These are phyloP conservation scores for Pachyrhynchus sulphureomaculatus DNA, from an alignment of 1,140 invertebrate species.

Conservation along the genomic window DNA sequence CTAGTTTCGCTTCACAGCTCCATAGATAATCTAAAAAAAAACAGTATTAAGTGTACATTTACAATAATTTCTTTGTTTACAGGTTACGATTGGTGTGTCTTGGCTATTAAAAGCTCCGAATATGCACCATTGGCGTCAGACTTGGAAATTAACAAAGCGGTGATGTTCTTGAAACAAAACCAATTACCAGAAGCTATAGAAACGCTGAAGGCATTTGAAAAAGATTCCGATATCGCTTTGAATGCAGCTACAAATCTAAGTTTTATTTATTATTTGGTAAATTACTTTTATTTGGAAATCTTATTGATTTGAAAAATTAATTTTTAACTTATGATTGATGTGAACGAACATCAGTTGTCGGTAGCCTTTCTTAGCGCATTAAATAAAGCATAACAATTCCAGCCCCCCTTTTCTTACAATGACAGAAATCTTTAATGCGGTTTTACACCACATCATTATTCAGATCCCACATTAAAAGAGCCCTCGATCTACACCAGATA, in stretches of 20 bases:
- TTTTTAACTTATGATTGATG: too few relatives aligned
- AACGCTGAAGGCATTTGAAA: slow-evolving; percentile 86
- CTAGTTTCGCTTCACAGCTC: not conserved
- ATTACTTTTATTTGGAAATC: slow-evolving; percentile 18
- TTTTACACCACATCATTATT: too few relatives aligned
- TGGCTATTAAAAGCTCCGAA: slow-evolving; percentile 76
- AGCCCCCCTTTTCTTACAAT: too few relatives aligned
- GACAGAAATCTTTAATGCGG: too few relatives aligned
- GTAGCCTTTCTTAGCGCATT: too few relatives aligned
- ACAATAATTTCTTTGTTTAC: slow-evolving; percentile 32
- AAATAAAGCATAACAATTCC: too few relatives aligned
- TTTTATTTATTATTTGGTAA: slow-evolving; percentile 85
- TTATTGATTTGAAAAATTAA: too few relatives aligned
- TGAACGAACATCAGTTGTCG: too few relatives aligned
- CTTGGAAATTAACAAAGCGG: slow-evolving; percentile 91
- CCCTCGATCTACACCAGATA: too few relatives aligned
- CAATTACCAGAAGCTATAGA: slow-evolving; percentile 82
- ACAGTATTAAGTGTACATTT: not conserved
- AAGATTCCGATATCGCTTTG: slow-evolving; percentile 79
- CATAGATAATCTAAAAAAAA: not conserved
- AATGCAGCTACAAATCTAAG: slow-evolving; percentile 88
- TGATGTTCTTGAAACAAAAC: slow-evolving; percentile 84
- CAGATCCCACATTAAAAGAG: too few relatives aligned
- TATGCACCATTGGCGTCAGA: slow-evolving; percentile 81
- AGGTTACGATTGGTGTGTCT: slow-evolving; percentile 75